A percentile compares a stretch with the other conserved stretches of the same genome.
Conservation (phyloP, 2,113 vertebrate species). For the Hippoglossus stenolepis region DNA sequence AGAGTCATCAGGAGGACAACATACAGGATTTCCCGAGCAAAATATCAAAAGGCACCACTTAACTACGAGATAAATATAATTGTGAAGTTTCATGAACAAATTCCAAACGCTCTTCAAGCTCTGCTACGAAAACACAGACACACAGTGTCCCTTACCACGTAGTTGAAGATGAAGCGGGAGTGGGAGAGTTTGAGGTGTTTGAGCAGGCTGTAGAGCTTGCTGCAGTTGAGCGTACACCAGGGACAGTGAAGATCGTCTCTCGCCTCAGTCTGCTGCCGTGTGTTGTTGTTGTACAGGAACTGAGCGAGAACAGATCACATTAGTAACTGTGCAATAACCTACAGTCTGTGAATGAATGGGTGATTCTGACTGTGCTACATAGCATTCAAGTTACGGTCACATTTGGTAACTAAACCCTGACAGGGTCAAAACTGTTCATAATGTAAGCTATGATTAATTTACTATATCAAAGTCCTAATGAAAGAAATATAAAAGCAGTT, state of each 20-base stretch:
- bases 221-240: slow-evolving; percentile 97
- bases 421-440: background rate
- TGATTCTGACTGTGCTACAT: background rate
- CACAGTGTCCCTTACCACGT: slow-evolving; percentile 87
- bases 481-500: background rate
- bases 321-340: slow-evolving; percentile 7
- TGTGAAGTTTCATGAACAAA: background rate
- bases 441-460: background rate
- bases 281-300: slow-evolving; percentile 99
- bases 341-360: slow-evolving; percentile 9
- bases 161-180: slow-evolving; percentile 98
- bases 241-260: slow-evolving; percentile 97
- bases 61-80: no score
- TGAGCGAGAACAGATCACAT: slow-evolving; percentile 60
- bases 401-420: background rate
- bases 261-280: slow-evolving; percentile 96
- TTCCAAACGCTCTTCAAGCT: background rate
- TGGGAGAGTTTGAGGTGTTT: slow-evolving; percentile 99
- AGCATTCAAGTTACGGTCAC: slow-evolving; percentile 19
- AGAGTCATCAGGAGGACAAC: background rate
- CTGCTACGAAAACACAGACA: background rate
- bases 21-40: background rate
- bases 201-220: slow-evolving; percentile 97
- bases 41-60: background rate
- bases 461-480: background rate